phyloP scores from a whole-genome alignment of 2,797 vertebrate species.

The Remorina albescens region DNA sequence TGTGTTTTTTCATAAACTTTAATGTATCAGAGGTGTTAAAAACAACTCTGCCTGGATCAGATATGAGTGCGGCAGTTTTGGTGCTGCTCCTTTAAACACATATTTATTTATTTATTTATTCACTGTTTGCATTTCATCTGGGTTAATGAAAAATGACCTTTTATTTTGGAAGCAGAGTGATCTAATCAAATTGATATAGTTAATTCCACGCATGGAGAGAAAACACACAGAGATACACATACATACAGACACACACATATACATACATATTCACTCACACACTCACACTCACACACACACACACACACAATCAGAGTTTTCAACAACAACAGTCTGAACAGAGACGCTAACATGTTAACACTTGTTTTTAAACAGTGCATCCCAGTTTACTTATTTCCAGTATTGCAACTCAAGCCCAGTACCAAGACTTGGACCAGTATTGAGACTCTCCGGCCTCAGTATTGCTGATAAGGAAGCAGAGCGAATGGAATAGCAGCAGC shows the following conservation, averaged over 20 bases:
- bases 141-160: constrained; percentile 24
- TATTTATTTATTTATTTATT: too few species aligned
- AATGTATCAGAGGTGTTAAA: constrained; percentile 1
- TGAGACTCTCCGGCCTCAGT: constrained; percentile 18
- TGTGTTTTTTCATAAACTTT: neutral
- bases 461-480: constrained; percentile 44
- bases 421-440: neutral
- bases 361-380: constrained; percentile 20
- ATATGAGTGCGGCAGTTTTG: constrained; percentile 16
- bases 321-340: neutral
- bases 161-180: constrained; percentile 42
- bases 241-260: neutral
- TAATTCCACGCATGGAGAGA: constrained; percentile 2
- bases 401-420: constrained; percentile 5
- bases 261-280: neutral
- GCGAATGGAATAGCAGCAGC: constrained; percentile 86
- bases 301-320: constrained; percentile 31
- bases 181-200: constrained; percentile 1
- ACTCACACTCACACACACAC: neutral
- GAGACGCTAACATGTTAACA: constrained; percentile 2
- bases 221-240: neutral
- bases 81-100: constrained; percentile 28
- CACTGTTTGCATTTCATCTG: neutral
- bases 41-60: neutral
- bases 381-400: constrained; percentile 21